Conservation (phyloP, 2,113 vertebrate species). For the Guaruba guarouba region DNA sequence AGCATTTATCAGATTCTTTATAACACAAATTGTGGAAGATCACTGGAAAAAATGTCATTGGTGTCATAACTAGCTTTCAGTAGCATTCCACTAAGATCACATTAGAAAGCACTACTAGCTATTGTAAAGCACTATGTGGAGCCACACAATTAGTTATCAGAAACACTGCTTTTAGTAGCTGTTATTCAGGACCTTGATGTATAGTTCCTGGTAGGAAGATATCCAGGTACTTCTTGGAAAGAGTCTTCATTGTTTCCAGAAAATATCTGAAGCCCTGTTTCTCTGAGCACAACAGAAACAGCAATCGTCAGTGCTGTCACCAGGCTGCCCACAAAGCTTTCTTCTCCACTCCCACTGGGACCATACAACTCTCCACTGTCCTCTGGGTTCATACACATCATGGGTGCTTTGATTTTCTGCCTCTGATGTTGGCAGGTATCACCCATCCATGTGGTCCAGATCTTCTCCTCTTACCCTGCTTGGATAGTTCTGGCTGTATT, state of each 20-base stretch:
- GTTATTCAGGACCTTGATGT: neutral
- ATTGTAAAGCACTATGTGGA: neutral
- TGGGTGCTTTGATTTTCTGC: neutral
- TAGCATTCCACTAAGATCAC: neutral
- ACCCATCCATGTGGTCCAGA: neutral
- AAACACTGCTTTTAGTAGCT: neutral
- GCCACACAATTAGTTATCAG: neutral
- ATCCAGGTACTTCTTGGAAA: neutral
- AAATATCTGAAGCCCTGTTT: neutral
- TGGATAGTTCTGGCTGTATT: neutral
- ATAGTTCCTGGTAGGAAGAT: neutral
- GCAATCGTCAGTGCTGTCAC: accelerated
- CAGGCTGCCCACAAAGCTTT: neutral
- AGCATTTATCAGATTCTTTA: neutral
- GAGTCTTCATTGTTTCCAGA: neutral
- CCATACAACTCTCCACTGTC: neutral
- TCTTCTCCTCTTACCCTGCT: neutral
- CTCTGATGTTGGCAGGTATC: neutral
- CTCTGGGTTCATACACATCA: neutral
- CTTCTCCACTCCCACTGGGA: neutral
- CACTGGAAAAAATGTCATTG: neutral
- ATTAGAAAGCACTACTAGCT: neutral
- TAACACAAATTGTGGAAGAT: neutral
- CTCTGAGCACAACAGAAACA: neutral
- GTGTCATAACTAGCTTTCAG: neutral